phyloP scores from a whole-genome alignment of 2,888 invertebrate species.

The Busseola fusca region DNA sequence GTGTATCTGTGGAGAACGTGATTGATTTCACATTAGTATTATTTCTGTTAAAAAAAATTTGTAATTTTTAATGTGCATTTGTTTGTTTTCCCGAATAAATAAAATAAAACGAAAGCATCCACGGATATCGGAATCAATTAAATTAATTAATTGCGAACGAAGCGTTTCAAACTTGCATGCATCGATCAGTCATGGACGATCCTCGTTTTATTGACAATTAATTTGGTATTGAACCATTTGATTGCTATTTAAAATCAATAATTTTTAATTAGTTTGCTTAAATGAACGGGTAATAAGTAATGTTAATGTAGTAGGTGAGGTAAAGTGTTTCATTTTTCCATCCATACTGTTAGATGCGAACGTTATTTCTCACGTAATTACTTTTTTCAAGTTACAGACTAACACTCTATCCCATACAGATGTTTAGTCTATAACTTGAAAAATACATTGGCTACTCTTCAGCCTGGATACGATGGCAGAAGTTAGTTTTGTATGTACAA shows the following conservation, averaged over 20 bases:
- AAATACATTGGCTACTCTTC: not conserved
- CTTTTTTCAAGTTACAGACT: too few species aligned
- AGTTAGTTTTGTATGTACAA: not conserved
- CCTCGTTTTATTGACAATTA: not conserved
- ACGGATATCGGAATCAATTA: constrained; percentile 12
- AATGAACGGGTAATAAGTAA: not conserved
- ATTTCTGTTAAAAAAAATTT: too few species aligned
- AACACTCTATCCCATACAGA: too few species aligned
- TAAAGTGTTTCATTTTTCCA: not conserved
- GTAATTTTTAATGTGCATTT: too few species aligned
- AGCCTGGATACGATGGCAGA: not conserved
- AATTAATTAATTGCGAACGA: constrained; percentile 15
- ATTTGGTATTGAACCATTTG: constrained; percentile 12
- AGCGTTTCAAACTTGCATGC: not conserved
- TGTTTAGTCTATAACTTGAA: not conserved
- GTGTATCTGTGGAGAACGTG: too few species aligned
- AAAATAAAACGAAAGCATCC: too few species aligned
- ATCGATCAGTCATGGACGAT: not conserved
- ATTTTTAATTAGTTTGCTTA: constrained; percentile 16
- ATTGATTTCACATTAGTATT: too few species aligned
- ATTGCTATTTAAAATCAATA: constrained; percentile 33
- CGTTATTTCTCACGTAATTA: too few species aligned
- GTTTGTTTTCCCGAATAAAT: too few species aligned
- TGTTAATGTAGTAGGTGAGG: not conserved
- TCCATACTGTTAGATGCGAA: not conserved